Conservation (phyloP, 2,113 vertebrate genomes). For the Zapus hudsonius region DNA sequence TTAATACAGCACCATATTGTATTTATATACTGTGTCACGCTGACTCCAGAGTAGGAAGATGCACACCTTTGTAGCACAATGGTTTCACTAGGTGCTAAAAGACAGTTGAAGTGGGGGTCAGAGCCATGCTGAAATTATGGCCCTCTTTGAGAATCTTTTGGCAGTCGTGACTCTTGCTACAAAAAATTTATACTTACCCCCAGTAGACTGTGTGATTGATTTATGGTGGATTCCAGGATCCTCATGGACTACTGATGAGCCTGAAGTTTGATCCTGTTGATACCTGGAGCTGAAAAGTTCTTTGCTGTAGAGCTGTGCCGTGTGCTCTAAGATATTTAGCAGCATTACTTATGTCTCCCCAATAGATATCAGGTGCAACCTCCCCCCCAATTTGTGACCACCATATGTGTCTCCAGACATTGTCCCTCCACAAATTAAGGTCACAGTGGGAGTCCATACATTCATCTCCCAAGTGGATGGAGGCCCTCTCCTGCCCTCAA, state of each 20-base stretch:
- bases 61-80: background rate
- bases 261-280: background rate
- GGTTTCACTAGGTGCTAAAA: background rate
- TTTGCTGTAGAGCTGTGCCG: background rate
- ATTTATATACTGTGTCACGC: background rate
- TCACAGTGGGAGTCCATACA: slow-evolving; percentile 24
- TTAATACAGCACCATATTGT: background rate
- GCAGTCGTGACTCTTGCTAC: fast-evolving
- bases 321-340: background rate
- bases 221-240: background rate
- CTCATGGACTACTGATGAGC: background rate
- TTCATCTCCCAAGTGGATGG: slow-evolving; percentile 36
- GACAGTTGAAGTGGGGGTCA: background rate
- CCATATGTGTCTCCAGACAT: background rate
- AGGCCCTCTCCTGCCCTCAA: too few species aligned
- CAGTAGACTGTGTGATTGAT: background rate
- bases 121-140: background rate
- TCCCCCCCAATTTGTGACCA: background rate
- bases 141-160: background rate
- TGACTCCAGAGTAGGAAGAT: background rate
- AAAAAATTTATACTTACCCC: background rate
- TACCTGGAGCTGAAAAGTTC: background rate
- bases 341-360: background rate
- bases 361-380: background rate
- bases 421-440: too few species aligned